phyloP scores from a whole-genome alignment of 1,140 invertebrate genomes.

The Oreohelix idahoensis region DNA sequence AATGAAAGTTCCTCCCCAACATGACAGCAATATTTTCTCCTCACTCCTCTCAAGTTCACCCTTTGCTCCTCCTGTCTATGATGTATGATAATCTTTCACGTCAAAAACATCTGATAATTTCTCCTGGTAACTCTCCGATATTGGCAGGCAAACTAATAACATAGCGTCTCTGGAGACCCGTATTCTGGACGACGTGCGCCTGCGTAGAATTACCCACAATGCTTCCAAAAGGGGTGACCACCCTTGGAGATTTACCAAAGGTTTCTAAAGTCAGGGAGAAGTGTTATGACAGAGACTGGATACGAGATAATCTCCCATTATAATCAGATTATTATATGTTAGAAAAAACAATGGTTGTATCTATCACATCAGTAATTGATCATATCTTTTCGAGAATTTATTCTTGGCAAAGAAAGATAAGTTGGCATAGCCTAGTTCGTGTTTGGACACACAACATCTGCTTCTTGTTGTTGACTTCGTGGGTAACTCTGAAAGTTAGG shows the following conservation, averaged over 20 bases:
- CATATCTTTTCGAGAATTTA: too few species aligned
- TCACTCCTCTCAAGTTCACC: background rate
- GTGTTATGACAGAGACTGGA: background rate
- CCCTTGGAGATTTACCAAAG: constrained; percentile 20
- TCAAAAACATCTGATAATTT: constrained; percentile 28
- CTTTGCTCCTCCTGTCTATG: background rate
- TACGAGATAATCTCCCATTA: background rate
- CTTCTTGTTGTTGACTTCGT: too few species aligned
- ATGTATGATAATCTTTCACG: constrained; percentile 26
- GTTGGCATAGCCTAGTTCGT: too few species aligned
- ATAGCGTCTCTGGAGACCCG: constrained; percentile 13
- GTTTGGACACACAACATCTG: too few species aligned
- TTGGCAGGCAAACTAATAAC: constrained; percentile 27
- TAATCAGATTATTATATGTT: background rate
- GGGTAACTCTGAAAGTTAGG: too few species aligned
- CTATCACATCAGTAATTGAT: too few species aligned
- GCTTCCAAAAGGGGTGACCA: constrained; percentile 17
- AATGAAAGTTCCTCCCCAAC: constrained; percentile 5
- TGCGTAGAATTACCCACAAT: constrained; percentile 24
- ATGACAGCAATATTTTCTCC: constrained; percentile 30
- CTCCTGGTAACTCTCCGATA: constrained; percentile 12
- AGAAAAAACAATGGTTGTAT: too few species aligned
- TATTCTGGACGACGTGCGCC: background rate
- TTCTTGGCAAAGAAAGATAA: too few species aligned
- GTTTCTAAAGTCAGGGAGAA: background rate